Conservation (phyloP, 23 tunicate genomes). For the Styela plicata region DNA sequence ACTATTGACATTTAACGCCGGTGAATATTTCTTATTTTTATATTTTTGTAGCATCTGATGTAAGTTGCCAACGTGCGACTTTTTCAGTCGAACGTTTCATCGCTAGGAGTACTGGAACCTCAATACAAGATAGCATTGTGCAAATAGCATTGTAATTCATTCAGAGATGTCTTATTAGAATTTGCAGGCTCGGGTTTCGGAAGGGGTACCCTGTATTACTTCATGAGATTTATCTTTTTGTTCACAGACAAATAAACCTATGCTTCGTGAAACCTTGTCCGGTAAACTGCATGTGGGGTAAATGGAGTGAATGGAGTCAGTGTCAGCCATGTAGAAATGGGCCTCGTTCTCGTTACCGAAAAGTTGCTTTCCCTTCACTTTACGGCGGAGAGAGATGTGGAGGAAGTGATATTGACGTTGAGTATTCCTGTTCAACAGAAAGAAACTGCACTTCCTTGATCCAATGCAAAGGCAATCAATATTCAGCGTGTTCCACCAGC, state of each 20-base stretch:
- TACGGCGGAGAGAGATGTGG: background rate
- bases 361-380: background rate
- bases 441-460: background rate
- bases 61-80: too few species aligned
- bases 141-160: too few species aligned
- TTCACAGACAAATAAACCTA: background rate
- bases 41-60: too few species aligned
- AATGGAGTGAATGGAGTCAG: background rate
- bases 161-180: too few species aligned
- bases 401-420: background rate
- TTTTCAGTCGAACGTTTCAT: too few species aligned
- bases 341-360: background rate
- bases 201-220: too few species aligned
- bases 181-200: too few species aligned
- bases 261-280: background rate
- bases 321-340: background rate
- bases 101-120: too few species aligned
- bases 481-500: background rate
- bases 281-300: background rate
- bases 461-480: background rate
- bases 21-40: too few species aligned
- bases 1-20: too few species aligned
- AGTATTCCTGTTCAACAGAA: background rate
- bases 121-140: too few species aligned
- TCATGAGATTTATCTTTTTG: too few species aligned